These are phyloP conservation scores for Aythya baeri DNA, from an alignment of 2,113 vertebrate species.

Conservation along the genomic window DNA sequence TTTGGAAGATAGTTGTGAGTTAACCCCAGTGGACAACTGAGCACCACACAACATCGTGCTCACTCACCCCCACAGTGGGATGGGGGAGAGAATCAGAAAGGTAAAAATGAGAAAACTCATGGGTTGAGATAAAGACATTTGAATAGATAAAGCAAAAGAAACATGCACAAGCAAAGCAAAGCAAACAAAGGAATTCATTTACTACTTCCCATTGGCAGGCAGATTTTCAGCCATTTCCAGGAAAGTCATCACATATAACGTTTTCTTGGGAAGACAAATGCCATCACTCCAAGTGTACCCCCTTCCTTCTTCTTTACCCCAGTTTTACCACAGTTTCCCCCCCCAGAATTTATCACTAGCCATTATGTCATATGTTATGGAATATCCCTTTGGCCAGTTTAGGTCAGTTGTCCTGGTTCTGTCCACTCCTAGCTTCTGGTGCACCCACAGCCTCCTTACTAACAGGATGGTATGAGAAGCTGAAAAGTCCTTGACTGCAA, in stretches of 20 bases:
- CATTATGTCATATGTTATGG: background rate
- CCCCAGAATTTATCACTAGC: background rate
- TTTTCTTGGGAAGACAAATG: background rate
- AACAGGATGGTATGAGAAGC: background rate
- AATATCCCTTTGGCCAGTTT: background rate
- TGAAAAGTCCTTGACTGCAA: background rate
- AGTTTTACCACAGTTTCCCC: background rate
- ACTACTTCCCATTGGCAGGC: background rate
- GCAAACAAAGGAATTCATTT: background rate
- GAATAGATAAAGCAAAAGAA: background rate
- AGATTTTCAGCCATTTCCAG: background rate
- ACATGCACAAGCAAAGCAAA: background rate
- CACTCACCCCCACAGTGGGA: background rate
- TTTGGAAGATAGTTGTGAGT: background rate
- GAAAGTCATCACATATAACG: background rate
- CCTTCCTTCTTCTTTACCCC: background rate
- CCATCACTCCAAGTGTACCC: background rate
- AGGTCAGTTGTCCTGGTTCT: background rate
- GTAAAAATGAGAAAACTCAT: background rate
- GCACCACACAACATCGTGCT: background rate
- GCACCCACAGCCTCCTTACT: background rate
- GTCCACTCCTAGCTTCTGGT: background rate
- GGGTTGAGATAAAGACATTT: too few relatives aligned
- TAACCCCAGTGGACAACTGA: background rate
- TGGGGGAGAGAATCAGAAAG: background rate